phyloP scores from a whole-genome alignment of 2,888 invertebrate species.

The Eupithecia vulgata region DNA sequence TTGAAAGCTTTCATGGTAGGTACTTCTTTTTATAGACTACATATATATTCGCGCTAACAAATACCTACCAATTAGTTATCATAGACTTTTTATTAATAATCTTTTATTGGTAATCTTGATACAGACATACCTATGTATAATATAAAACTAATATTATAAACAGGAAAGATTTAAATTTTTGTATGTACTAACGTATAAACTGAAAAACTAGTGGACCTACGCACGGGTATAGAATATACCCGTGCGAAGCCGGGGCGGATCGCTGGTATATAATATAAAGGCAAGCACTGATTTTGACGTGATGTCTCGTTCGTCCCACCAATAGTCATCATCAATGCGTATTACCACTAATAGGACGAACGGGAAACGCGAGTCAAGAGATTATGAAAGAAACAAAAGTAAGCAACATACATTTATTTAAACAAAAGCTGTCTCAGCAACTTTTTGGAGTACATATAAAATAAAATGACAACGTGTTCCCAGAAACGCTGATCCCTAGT shows the following conservation, averaged over 20 bases:
- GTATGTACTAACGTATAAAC: too few species aligned
- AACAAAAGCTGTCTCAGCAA: neutral
- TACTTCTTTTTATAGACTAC: neutral
- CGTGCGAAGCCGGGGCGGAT: too few species aligned
- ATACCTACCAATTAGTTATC: neutral
- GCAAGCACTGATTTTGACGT: neutral
- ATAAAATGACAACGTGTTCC: constrained; percentile 49
- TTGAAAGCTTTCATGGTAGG: constrained; percentile 7
- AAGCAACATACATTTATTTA: neutral
- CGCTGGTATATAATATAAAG: too few species aligned
- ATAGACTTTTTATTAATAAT: neutral
- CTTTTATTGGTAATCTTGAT: neutral
- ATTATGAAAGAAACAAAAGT: neutral
- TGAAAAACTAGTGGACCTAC: too few species aligned
- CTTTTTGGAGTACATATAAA: constrained; percentile 10
- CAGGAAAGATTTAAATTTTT: too few species aligned
- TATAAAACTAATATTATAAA: too few species aligned
- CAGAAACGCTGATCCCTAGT: constrained; percentile 49
- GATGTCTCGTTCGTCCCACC: too few species aligned
- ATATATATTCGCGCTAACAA: neutral
- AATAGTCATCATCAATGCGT: too few species aligned
- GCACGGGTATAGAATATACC: too few species aligned
- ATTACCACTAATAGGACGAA: too few species aligned
- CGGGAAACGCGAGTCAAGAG: too few species aligned
- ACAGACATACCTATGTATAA: neutral